phyloP scores from a whole-genome alignment of 2,888 invertebrate genomes.

The Drosophila tripunctata region DNA sequence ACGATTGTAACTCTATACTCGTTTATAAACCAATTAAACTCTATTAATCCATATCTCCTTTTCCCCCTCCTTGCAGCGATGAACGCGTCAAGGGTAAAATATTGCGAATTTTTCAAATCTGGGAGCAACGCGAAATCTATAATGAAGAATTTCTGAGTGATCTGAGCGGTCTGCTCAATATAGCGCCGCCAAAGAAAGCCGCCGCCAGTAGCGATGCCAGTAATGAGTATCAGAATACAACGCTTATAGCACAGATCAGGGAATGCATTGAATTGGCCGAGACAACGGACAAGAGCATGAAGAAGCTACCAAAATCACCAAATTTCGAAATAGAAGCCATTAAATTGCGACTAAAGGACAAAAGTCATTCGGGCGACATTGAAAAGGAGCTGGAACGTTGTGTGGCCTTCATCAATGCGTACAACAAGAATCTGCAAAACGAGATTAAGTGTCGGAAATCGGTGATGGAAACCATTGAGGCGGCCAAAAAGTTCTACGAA shows the following conservation, averaged over 20 bases:
- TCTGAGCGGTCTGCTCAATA: conserved; percentile 92
- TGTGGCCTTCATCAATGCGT: conserved; percentile 91
- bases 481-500: conserved; percentile 94
- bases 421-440: conserved; percentile 91
- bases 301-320: conserved; percentile 84
- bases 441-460: conserved; percentile 93
- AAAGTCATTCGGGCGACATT: conserved; percentile 93
- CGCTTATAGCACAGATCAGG: conserved; percentile 90
- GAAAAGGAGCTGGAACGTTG: conserved; percentile 94
- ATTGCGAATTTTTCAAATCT: conserved; percentile 95
- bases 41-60: not conserved
- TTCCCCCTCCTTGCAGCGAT: conserved; percentile 87
- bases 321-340: conserved; percentile 91
- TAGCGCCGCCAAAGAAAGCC: conserved; percentile 87
- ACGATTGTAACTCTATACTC: too few relatives aligned
- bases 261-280: conserved; percentile 90
- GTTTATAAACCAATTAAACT: too few relatives aligned
- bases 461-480: conserved; percentile 90
- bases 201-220: conserved; percentile 61
- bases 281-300: conserved; percentile 89
- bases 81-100: conserved; percentile 95
- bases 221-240: conserved; percentile 86
- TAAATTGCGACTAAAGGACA: conserved; percentile 93
- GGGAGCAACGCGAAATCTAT: conserved; percentile 97
- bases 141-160: conserved; percentile 95